Evolutionary conservation across 2,888 invertebrate species (phyloP).

Genomic region (Pimpla rufipes): DNA sequence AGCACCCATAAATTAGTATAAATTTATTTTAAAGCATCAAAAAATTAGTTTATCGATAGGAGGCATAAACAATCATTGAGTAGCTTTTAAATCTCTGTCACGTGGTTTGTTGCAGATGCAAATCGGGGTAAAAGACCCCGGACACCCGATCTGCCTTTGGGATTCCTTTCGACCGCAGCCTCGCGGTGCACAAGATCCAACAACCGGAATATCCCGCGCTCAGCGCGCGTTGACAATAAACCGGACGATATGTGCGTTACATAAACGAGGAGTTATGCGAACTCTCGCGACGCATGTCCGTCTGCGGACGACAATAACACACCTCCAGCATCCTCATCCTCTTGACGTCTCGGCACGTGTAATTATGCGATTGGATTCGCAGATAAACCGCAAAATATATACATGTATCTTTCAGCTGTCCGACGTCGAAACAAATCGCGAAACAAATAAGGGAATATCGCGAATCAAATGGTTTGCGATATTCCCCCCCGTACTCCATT

Average conservation of each 20-base stretch:
- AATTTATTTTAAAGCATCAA: not conserved
- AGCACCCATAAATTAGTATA: not conserved
- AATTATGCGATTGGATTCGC: constrained; percentile 15
- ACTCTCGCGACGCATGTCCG: not conserved
- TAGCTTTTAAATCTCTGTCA: too few relatives aligned
- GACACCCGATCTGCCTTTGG: constrained; percentile 12
- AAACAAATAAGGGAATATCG: not conserved
- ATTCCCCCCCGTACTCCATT: not conserved
- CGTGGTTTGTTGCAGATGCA: not conserved
- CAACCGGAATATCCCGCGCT: constrained; percentile 4
- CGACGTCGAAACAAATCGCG: not conserved
- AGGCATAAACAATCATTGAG: too few relatives aligned
- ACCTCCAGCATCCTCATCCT: constrained; percentile 7
- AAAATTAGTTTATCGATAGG: too few relatives aligned
- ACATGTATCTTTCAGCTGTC: not conserved
- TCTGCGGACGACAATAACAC: not conserved
- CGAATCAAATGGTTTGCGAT: not conserved
- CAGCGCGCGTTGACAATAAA: constrained; percentile 7
- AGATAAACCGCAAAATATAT: constrained; percentile 8
- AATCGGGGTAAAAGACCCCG: not conserved
- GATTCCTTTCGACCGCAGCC: constrained; percentile 20
- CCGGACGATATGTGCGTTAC: constrained; percentile 1
- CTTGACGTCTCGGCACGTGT: not conserved
- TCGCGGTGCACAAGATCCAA: not conserved
- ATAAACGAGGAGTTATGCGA: not conserved